Conservation (phyloP, 1,140 invertebrate genomes). For the Cyclina sinensis region DNA sequence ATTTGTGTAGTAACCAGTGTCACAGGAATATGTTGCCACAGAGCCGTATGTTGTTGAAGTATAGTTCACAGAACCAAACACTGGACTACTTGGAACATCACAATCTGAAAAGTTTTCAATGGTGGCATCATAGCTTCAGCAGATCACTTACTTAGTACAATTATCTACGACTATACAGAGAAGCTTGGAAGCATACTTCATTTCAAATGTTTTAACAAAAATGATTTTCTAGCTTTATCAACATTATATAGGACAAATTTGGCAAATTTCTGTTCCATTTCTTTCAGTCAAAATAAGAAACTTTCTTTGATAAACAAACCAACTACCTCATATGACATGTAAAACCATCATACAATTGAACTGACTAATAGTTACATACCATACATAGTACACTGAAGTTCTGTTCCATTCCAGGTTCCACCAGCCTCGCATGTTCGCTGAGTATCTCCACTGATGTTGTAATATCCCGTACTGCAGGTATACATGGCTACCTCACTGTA, state of each 20-base stretch:
- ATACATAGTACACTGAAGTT: slow-evolving; percentile 7
- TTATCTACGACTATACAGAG: too few relatives aligned
- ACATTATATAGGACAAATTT: too few relatives aligned
- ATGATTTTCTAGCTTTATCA: too few relatives aligned
- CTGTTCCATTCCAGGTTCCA: slow-evolving; percentile 36
- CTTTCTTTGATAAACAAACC: too few relatives aligned
- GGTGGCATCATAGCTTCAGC: too few relatives aligned
- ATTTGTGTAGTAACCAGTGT: slow-evolving; percentile 5
- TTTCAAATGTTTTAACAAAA: too few relatives aligned
- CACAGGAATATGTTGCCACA: neutral
- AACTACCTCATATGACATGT: too few relatives aligned
- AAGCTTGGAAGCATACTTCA: too few relatives aligned
- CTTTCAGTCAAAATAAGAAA: too few relatives aligned
- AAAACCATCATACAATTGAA: too few relatives aligned
- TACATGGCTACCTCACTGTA: slow-evolving; percentile 2
- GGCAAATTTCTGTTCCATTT: too few relatives aligned
- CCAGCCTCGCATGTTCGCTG: neutral
- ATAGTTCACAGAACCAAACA: neutral
- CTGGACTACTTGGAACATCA: neutral
- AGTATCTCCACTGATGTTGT: neutral
- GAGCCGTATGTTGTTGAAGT: slow-evolving; percentile 36
- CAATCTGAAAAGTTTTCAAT: slow-evolving; percentile 53
- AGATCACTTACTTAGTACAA: too few relatives aligned
- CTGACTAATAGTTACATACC: neutral
- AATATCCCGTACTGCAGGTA: slow-evolving; percentile 20